Base-by-base conservation (phyloP, 1,140 invertebrate genomes). In the Bombus terrestris region DNA sequence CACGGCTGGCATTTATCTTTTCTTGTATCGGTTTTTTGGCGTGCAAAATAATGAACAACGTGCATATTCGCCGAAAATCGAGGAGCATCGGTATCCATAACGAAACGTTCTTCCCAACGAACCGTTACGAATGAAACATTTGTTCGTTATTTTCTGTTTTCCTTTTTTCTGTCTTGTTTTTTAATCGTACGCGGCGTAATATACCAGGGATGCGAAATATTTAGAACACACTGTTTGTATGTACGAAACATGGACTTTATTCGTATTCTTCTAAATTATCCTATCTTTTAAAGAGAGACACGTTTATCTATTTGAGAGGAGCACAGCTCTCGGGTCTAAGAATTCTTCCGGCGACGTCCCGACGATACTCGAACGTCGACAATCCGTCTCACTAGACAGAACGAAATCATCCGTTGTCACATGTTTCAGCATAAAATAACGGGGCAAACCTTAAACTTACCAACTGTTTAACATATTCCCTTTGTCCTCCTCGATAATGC, bases 341-440 rank as follows among this genome's bases (percentile, higher is more conserved):
- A 64, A 62, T 12, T 57, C 35, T 41, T 47, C 39, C 32, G 6
- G 9, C 9, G 35, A 64, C 13, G 22, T 76, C 59, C 62, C 28
- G 41, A 59, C 12, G 35, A 59, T 28, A 32, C 9, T 62, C 75
- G 10, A 18, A 43, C 25, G 53, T 79, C 66, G 37, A 15, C 15
- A 22, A 28, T 41, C 64, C 25, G 37, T 80, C 39, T 62, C 77
- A 53, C 77, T 85, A 18, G 6, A 59, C 41, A 72, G 28, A 84
- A 69, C 6, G 82, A 71, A 79, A 84, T 79, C 57, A 84, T 72
- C 41, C 6, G 35, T 69, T 69, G 53, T 71, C 18, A 78, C n/a
- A 35, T 37, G 53, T 6, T 53, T 35, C 37, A 22, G 8, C 3
- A 10, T 39, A 28, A 43, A 43, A 53, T 35, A 79, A 47, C n/a